These are phyloP conservation scores for Polia nebulosa DNA, from an alignment of 2,888 invertebrate species.

Conservation along the genomic window DNA sequence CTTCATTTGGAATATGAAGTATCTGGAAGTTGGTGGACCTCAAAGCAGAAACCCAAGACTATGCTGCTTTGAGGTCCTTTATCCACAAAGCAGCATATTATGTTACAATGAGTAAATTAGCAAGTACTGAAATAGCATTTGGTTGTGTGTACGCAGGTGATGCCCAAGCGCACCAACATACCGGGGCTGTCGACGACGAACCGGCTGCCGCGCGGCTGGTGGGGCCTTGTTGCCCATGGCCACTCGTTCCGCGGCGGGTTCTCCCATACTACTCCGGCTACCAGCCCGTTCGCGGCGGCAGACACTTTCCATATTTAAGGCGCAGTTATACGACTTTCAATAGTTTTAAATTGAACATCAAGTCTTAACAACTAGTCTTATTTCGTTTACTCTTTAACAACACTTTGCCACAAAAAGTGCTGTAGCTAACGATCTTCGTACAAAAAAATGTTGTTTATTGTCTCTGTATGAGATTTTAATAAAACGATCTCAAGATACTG, in stretches of 20 bases:
- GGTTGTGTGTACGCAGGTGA: conserved; percentile 92
- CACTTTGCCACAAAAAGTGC: conserved; percentile 45
- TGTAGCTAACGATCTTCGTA: conserved; percentile 50
- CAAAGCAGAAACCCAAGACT: too few relatives aligned
- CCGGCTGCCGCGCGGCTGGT: conserved; percentile 93
- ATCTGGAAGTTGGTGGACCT: too few relatives aligned
- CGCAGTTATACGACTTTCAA: too few relatives aligned
- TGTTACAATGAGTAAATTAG: neutral
- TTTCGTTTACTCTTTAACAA: too few relatives aligned
- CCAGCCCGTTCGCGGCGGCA: conserved; percentile 94
- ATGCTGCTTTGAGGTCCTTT: neutral
- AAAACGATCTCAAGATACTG: conserved; percentile 46
- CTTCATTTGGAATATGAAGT: too few relatives aligned
- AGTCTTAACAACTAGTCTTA: too few relatives aligned
- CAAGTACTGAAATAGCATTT: conserved; percentile 1
- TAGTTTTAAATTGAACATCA: too few relatives aligned
- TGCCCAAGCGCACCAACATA: conserved; percentile 99
- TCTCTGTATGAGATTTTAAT: conserved; percentile 40
- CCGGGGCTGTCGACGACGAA: conserved; percentile 99
- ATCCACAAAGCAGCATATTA: neutral
- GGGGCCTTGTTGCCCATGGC: conserved; percentile 93
- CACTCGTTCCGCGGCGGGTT: conserved; percentile 90
- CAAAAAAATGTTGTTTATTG: conserved; percentile 31
- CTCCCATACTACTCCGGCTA: conserved; percentile 91
- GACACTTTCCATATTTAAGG: conserved; percentile 91